Evolutionary conservation across 2,888 invertebrate species (phyloP), one percentile per base, ranked within the genome.

Genomic region (Philonicus albiceps): DNA sequence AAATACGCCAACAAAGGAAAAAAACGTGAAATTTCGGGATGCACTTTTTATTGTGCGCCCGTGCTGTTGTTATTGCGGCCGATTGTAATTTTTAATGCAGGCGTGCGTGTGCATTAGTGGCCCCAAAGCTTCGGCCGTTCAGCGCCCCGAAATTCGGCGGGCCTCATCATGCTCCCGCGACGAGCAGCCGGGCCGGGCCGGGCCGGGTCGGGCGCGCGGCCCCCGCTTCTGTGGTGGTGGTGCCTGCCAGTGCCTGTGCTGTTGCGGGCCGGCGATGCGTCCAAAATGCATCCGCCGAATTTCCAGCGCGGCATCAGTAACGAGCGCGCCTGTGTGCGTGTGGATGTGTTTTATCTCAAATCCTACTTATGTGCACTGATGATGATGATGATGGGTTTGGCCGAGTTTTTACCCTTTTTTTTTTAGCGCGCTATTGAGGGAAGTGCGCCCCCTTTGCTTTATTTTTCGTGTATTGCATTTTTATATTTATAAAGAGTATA

Each of bases 311-410:
- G 22, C 55, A 6, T 16, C 81, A n/a, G 13, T n/a, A n/a, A n/a
- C 11, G 43, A 7, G 19, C 7, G 11, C 40, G 78, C 30, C 13
- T 37, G 83, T 64, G 83, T 83, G 83, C 37, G 83, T 83, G 55
- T 49, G 49, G 37, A 72, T 83, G 72, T 83, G 83, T 83, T 83
- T 80, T 83, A 83, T 83, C 83, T 83, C 83, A 83, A 83, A 83
- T 83, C 72, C 83, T 83, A 83, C 83, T 83, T 83, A 83, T 83
- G 83, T 83, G 83, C 83, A 83, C 83, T 83, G 83, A 83, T 83
- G 83, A 83, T 83, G 83, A 83, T 83, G 83, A 83, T 83, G 83
- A 83, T 83, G 83, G 83, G 83, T 83, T 83, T 83, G 83, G 83
- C 83, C 83, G 83, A 83, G 83, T 83, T 83, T 83, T 83, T 83